Evolutionary conservation across 2,113 vertebrate genomes (phyloP).

Genomic region (Stigmatopora argus): DNA sequence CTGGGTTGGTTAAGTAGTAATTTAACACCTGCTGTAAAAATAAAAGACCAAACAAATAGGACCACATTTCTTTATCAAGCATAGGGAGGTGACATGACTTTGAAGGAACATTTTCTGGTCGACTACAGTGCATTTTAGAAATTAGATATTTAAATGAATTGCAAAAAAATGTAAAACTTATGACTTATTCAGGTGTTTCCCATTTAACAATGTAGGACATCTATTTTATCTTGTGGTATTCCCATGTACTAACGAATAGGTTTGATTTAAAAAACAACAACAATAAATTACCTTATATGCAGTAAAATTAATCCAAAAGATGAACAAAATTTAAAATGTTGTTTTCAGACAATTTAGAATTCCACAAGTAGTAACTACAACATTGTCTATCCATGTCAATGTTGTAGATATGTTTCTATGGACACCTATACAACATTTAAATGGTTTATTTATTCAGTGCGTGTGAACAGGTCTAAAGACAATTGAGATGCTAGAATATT

Average conservation of each 20-base stretch:
- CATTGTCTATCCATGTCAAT: not conserved
- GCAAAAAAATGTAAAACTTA: not conserved
- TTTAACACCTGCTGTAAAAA: not conserved
- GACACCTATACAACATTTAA: not conserved
- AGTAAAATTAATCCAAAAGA: not conserved
- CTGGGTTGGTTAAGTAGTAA: not conserved
- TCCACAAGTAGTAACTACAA: not conserved
- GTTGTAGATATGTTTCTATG: not conserved
- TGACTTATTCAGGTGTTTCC: not conserved
- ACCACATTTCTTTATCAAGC: slow-evolving; percentile 39
- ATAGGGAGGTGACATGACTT: slow-evolving; percentile 18
- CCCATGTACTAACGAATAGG: not conserved
- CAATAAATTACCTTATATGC: not conserved
- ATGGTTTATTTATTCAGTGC: not conserved
- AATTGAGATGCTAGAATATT: not conserved
- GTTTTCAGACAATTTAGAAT: not conserved
- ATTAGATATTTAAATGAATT: not conserved
- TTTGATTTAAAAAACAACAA: not conserved
- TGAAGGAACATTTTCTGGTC: not conserved
- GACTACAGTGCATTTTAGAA: not conserved
- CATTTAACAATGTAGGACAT: not conserved
- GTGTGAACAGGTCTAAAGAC: not conserved
- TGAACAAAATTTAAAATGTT: not conserved
- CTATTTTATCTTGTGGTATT: not conserved
- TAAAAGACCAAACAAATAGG: too few relatives aligned